Base-by-base conservation (phyloP, 2,888 invertebrate species). In the Petrolisthes cinctipes region DNA sequence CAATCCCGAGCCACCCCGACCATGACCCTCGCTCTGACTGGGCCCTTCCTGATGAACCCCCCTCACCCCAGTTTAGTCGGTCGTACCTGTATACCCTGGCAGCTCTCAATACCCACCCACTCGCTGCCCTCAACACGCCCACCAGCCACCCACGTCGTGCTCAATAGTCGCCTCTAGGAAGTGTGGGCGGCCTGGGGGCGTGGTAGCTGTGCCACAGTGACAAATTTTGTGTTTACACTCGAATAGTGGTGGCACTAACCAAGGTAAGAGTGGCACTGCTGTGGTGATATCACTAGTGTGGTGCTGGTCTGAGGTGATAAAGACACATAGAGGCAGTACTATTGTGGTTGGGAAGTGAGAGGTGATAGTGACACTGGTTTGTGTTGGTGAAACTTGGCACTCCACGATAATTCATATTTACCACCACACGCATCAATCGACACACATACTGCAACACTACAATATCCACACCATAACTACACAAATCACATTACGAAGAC, bases 141-240 rank as follows among this genome's bases (percentile, higher is more conserved):
- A 86, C 86, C 9, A 83, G 86, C 53, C 86, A 83, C 78, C 86
- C 86, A 56, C 86, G 86, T 68, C 86, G 86, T 61, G 86, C 83
- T 23, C 86, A 82, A n/a, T 86, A 86, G 82, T 57, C 17, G 9
- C 61, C 57, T 17, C 23, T 56, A n/a, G 73, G 11, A 71, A 9
- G 61, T 61, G 61, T 11, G 9, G 61, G 37, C 37, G 37, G 37
- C 37, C 37, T 37, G 37, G 37, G 37, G 37, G 37, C 37, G 37
- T 37, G 37, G 37, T 37, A 37, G 37, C 37, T 37, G 37, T 37
- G 37, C 37, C 37, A 37, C 37, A 37, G 37, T 37, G 37, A 37
- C 37, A 37, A 37, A 37, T 37, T 37, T 37, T 37, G 0, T 37
- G 37, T 37, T 37, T 37, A 37, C 37, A 37, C 37, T 37, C 37